Evolutionary conservation across 2,888 invertebrate genomes (phyloP).

Genomic region (Aspidiotus rigidus): DNA sequence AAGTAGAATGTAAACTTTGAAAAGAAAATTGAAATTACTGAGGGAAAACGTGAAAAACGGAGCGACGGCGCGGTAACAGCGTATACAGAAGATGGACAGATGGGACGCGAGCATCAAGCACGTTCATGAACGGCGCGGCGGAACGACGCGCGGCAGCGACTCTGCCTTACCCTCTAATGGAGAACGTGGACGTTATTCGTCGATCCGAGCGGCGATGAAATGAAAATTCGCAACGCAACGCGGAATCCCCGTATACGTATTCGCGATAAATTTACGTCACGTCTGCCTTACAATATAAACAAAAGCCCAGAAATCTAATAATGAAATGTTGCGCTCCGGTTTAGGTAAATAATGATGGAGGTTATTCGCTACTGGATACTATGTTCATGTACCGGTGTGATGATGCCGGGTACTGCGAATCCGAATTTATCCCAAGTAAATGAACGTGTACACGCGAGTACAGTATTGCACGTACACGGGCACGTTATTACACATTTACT

Average conservation of each 20-base stretch:
- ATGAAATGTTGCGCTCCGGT: conserved; percentile 26
- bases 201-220: not conserved
- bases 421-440: too few relatives aligned
- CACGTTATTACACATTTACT: too few relatives aligned
- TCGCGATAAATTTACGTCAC: conserved; percentile 32
- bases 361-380: too few relatives aligned
- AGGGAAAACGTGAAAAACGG: too few relatives aligned
- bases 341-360: conserved; percentile 26
- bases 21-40: conserved; percentile 28
- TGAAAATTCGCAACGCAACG: conserved; percentile 19
- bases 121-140: not conserved
- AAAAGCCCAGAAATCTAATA: conserved; percentile 32
- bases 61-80: too few relatives aligned
- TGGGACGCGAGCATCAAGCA: conserved; percentile 11
- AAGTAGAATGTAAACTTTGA: conserved; percentile 31
- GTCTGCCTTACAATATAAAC: conserved; percentile 29
- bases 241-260: conserved; percentile 9
- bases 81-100: not conserved
- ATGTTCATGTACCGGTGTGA: too few relatives aligned
- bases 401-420: too few relatives aligned
- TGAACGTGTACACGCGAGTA: too few relatives aligned
- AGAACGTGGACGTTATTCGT: not conserved
- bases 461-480: too few relatives aligned
- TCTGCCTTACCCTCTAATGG: not conserved
- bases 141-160: not conserved